Evolutionary conservation across 1,140 invertebrate genomes (phyloP).

Genomic region (Homarus americanus): DNA sequence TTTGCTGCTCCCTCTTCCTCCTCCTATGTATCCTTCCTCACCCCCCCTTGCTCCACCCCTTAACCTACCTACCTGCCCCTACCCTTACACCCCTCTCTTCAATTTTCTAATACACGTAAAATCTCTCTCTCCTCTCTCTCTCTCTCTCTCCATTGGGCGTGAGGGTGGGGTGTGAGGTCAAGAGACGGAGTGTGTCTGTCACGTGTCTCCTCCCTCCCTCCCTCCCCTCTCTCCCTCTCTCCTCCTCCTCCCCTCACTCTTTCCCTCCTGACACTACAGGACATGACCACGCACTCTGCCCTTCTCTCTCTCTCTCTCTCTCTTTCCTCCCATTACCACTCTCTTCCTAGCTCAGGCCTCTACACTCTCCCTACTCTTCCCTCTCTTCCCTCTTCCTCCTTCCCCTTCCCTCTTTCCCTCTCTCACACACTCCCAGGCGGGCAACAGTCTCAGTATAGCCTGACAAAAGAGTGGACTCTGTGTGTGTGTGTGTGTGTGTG

Average conservation of each 20-base stretch:
- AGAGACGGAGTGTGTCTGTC: not conserved
- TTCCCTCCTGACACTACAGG: not conserved
- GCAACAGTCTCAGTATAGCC: not conserved
- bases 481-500: not conserved
- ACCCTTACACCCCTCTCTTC: not conserved
- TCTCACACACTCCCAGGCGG: no score
- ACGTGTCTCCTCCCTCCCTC: not conserved
- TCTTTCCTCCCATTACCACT: not conserved
- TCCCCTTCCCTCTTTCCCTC: not conserved
- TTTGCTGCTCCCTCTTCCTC: conserved; percentile 6
- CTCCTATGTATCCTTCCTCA: not conserved
- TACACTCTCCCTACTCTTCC: not conserved
- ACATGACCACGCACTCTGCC: not conserved
- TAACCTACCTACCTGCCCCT: not conserved
- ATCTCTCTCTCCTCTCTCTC: not conserved
- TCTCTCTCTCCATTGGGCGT: not conserved
- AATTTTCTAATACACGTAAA: not conserved
- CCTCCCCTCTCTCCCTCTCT: not conserved
- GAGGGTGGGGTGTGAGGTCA: not conserved
- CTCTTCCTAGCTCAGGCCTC: not conserved
- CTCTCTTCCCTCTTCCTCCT: not conserved
- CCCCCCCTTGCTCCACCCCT: not conserved
- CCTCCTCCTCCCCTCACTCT: not conserved
- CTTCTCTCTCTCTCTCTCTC: not conserved
- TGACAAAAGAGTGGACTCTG: not conserved